Evolutionary conservation across 1,140 invertebrate species (phyloP), one percentile per base, ranked within the genome.

Genomic region (Trypoxylus dichotomus): DNA sequence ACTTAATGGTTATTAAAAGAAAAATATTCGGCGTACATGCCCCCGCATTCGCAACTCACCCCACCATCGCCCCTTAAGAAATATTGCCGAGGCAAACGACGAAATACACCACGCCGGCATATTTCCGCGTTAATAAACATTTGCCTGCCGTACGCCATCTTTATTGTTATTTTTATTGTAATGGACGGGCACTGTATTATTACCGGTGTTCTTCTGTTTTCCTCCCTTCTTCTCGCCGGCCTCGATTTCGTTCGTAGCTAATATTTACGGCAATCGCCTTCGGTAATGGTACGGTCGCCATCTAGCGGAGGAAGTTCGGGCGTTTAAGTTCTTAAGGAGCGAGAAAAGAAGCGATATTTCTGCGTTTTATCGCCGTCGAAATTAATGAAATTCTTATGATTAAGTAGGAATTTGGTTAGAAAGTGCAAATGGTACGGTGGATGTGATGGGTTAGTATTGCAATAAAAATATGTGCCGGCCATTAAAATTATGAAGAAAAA

Each of bases 161-260:
- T 54, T 54, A 54, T 54, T 54, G 47, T 54, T 54, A 54, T 54
- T 54, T 54, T 54, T 54, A 54, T 54, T 54, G 47, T 54, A 54
- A 54, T 54, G 47, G 47, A 54, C 47, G 47, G 47, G 47, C 19
- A 54, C 47, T 54, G 47, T 54, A 54, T 54, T 54, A 54, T 54
- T 54, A 19, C 13, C 47, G 15, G 47, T 54, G 47, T 54, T 54
- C 47, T 54, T 54, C 47, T 54, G 47, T 54, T 54, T 54, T 54
- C 19, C 3, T 54, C 7, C 47, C 19, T 54, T 19, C 19, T n/a
- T n/a, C 3, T 54, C 47, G 13, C 19, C 2, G 6, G 15, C 47
- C 19, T 6, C 15, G 47, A n/a, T n/a, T n/a, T 54, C 47, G 47
- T 54, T 54, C 19, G 47, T 15, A 19, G 2, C 47, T 54, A 54